phyloP scores from a whole-genome alignment of 2,888 invertebrate species.

The Campoplex capitator region DNA sequence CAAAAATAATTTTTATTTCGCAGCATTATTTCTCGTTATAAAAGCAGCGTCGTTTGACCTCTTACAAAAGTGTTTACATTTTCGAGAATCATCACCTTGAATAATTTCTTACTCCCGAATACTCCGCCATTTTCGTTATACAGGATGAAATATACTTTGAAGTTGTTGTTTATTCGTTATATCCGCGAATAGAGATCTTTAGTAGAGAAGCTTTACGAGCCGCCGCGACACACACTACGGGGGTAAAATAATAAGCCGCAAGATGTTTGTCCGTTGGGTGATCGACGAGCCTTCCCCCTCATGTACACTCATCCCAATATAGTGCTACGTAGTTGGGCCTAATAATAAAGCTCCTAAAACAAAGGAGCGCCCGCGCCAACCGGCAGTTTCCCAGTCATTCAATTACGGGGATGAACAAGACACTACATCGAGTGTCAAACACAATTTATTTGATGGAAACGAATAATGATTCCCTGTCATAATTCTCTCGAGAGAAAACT shows the following conservation, averaged over 20 bases:
- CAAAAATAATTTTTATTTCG: too few relatives aligned
- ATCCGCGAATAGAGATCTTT: not conserved
- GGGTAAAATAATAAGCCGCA: constrained; percentile 54
- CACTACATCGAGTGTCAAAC: not conserved
- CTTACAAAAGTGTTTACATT: not conserved
- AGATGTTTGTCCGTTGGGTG: constrained; percentile 72
- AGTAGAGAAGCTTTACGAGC: not conserved
- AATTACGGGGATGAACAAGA: constrained; percentile 42
- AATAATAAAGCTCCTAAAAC: constrained; percentile 72
- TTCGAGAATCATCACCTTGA: not conserved
- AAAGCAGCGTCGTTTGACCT: too few relatives aligned
- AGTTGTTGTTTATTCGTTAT: constrained; percentile 1
- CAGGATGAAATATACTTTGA: not conserved
- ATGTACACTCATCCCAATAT: constrained; percentile 17
- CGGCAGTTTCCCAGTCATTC: constrained; percentile 48
- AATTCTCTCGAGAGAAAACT: not conserved
- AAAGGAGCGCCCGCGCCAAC: constrained; percentile 74
- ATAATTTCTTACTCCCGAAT: not conserved
- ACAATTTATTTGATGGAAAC: constrained; percentile 3
- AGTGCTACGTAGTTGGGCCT: constrained; percentile 35
- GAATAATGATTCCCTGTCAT: not conserved
- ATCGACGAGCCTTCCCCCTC: constrained; percentile 66
- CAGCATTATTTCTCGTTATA: too few relatives aligned
- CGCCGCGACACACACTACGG: constrained; percentile 10
- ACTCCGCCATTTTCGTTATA: not conserved